Base-by-base conservation (phyloP, 2,888 invertebrate species). In the Drosophila merina region DNA sequence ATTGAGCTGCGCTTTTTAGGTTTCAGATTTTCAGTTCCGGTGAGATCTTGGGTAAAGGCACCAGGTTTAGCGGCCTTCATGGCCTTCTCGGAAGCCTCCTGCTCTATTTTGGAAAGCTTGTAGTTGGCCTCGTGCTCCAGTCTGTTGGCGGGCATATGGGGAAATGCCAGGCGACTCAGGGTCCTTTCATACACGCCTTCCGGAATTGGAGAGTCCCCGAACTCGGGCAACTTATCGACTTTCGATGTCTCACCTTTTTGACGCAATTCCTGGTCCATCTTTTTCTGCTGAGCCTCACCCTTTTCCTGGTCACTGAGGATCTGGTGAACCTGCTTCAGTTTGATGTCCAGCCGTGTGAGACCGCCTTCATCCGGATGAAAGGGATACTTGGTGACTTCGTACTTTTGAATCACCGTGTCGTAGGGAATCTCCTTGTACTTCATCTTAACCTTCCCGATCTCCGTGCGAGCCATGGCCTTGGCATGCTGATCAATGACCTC, bases 101-200 rank as follows among this genome's bases (percentile, higher is more conserved):
- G 91, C 59, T 92, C 92, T 6, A 87, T 72, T 74, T 91, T 91
- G 0, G 92, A 92, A 1, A 92, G 75, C 58, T 92, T 92, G 50
- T 92, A 92, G 75, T 92, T 80, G 42, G 92, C 91, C 72, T 92
- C 91, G 42, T 92, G 91, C 0, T 89, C 88, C 0, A 92, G 75
- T 77, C 92, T 91, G 58, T 91, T 90, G 33, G 84, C 31, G 1
- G 28, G 50, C 25, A 54, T 6, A 5, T 55, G 71, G 0, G 54
- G 31, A 0, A 68, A 59, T 6, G 76, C 70, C 0, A 83, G 66
- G 0, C 70, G 72, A 0, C 57, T 49, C 28, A 87, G 25, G 0
- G 88, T 86, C 5, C 75, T 63, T 14, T 88, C 86, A 38, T 87
- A 88, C 7, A 57, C 44, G 7, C 74, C 79, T 10, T 73, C 72